Base-by-base conservation (phyloP, 2,888 invertebrate genomes). In the Carcina quercana region DNA sequence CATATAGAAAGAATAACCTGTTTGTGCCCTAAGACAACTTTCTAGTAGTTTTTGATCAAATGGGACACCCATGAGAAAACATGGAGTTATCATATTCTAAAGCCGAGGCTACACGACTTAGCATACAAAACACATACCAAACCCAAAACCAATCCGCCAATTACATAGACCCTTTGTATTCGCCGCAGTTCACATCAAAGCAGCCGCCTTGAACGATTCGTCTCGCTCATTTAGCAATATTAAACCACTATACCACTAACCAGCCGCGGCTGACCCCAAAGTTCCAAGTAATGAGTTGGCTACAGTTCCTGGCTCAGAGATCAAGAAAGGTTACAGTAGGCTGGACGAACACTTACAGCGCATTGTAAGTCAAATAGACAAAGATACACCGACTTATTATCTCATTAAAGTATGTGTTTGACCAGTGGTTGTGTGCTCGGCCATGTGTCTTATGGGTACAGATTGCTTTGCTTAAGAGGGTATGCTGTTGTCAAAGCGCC, bases 131-230 rank as follows among this genome's bases (percentile, higher is more conserved):
- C n/a, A n/a, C n/a, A n/a, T 24, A 42, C 34, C 19, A 57, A 53
- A 54, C 60, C 64, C 63, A 47, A 59, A 61, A 52, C 42, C 40
- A 49, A 47, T 47, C 32, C 34, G 43, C 45, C 62, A 75, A 76
- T 78, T 74, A 74, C 50, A 54, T 51, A 55, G 32, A 50, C 53
- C 61, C 61, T 67, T 72, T 65, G 56, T 63, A 58, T 57, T 53
- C 48, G 55, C 75, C 70, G 70, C 68, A 50, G 45, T 39, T 38
- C 43, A 58, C 56, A 67, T 76, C 71, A 80, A 76, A 80, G 50
- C 37, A n/a, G 50, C 80, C 80, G 79, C 62, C 12, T 43, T 68
- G 80, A 80, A 68, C 79, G 80, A 82, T 82, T 80, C 75, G 76
- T 80, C 73, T 56, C 65, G 66, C 60, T 73, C 66, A 68, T 74